Conservation (phyloP, 2,113 vertebrate species). For the Otus sunia region DNA sequence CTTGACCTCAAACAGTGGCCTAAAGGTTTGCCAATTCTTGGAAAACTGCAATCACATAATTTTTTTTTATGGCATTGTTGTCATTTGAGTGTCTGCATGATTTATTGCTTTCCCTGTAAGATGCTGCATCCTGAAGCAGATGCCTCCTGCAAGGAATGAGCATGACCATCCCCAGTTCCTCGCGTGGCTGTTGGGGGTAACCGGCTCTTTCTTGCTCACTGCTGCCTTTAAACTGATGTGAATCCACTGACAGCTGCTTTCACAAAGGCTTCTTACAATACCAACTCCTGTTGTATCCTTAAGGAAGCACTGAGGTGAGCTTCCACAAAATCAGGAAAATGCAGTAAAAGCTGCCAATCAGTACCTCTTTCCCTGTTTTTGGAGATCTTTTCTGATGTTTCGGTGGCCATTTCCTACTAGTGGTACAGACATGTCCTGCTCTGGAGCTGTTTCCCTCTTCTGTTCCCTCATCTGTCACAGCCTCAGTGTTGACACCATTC, state of each 20-base stretch:
- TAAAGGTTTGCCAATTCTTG: background rate
- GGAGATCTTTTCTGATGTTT: background rate
- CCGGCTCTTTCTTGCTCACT: background rate
- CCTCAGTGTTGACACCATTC: background rate
- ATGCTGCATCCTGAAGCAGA: background rate
- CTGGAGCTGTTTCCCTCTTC: background rate
- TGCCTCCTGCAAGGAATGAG: background rate
- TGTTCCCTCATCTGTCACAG: background rate
- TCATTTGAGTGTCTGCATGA: background rate
- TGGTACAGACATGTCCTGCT: background rate
- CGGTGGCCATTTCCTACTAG: background rate
- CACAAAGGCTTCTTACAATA: background rate
- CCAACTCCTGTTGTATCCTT: background rate
- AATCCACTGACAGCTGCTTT: background rate
- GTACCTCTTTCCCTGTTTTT: background rate
- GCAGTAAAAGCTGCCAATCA: accelerated
- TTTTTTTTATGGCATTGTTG: background rate
- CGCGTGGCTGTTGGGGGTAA: background rate
- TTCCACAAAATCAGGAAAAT: background rate
- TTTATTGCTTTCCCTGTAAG: background rate
- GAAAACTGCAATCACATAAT: background rate
- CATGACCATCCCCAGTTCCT: accelerated
- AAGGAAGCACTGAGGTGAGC: background rate
- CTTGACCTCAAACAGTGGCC: background rate
- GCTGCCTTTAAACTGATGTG: background rate